Base-by-base conservation (phyloP, 2,797 vertebrate genomes). In the Sciurus vulgaris region DNA sequence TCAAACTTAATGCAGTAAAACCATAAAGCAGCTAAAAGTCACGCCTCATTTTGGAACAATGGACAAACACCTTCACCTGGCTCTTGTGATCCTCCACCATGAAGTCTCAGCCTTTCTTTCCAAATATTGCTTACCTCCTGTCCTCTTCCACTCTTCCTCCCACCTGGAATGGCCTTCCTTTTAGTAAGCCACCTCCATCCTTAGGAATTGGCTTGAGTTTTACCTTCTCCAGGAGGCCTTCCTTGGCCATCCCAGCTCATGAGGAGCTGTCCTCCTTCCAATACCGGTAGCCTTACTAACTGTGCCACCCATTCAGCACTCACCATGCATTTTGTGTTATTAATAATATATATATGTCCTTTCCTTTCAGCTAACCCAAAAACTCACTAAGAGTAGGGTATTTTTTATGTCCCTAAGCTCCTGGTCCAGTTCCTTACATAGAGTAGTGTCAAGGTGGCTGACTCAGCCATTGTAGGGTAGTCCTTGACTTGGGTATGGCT, bases 331-430 rank as follows among this genome's bases (percentile, higher is more conserved):
- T 49, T 56, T 30, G 14, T 86, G 30, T 91, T 93, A 44, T 14
- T 74, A 61, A 72, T 89, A 89, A 54, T 38, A 35, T 7, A n/a
- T n/a, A 35, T 47, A 38, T 4, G 65, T 78, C 63, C 63, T 84
- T 38, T 47, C 78, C 91, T 63, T 73, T 87, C 47, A 33, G 38
- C 47, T 87, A 73, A 89, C 67, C 38, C 51, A 56, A 83, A 95
- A 74, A 7, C 61, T 63, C 18, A 28, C 12, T 61, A 10, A 59
- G 38, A 81, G 20, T 8, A 61, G 1, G 28, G 38, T 76, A 35
- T 61, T 9, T 73, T 51, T 41, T 59, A 49, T 61, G 26, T 83
- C 41, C 86, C 56, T 56, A 35, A 49, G 70, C 26, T 61, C 17
- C 74, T 54, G 38, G 35, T 33, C 49, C 82, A 79, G 11, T 79